A percentile compares a stretch with the other conserved stretches of the same genome.
These are phyloP conservation scores for Saccostrea cuccullata DNA, from an alignment of 1,140 invertebrate genomes.

Conservation along the genomic window DNA sequence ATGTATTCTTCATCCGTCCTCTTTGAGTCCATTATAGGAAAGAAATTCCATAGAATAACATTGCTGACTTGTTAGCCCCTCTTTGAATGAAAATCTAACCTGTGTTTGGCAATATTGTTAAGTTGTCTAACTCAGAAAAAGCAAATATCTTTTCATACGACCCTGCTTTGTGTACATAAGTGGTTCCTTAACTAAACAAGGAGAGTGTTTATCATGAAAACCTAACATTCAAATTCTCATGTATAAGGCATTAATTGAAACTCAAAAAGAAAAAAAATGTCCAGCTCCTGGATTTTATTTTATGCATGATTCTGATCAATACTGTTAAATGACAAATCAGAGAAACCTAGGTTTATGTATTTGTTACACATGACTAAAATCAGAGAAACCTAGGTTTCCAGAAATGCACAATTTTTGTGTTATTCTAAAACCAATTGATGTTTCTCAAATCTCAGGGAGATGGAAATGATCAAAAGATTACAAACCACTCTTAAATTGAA, in stretches of 20 bases:
- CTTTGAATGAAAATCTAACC: background rate
- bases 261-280: background rate
- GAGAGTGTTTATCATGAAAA: constrained; percentile 25
- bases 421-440: too few relatives aligned
- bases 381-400: too few relatives aligned
- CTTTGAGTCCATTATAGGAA: background rate
- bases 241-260: background rate
- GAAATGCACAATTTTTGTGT: too few relatives aligned
- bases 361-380: too few relatives aligned
- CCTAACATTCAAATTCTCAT: constrained; percentile 29
- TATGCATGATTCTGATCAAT: background rate
- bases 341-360: too few relatives aligned
- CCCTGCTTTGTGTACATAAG: constrained; percentile 17
- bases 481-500: too few relatives aligned
- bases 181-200: constrained; percentile 19
- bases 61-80: background rate
- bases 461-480: too few relatives aligned
- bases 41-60: background rate
- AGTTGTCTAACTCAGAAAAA: constrained; percentile 26
- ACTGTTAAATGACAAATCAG: background rate
- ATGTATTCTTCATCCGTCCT: background rate
- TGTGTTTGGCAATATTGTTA: background rate
- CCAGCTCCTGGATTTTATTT: background rate
- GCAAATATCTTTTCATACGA: constrained; percentile 18
- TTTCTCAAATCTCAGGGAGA: too few relatives aligned